phyloP scores from a whole-genome alignment of 2,113 vertebrate species.

The Microtus oregoni region DNA sequence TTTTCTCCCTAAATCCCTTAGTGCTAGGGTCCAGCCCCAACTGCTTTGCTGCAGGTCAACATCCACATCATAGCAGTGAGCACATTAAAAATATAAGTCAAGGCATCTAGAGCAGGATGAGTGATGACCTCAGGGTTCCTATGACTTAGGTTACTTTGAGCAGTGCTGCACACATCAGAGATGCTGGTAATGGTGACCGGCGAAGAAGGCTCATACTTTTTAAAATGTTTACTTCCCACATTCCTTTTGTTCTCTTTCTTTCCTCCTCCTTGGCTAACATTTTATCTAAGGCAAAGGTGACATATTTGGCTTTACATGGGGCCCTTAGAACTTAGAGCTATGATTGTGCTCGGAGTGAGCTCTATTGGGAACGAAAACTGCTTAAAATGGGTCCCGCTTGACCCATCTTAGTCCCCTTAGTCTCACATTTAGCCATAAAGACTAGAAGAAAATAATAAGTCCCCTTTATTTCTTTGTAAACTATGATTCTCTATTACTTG shows the following conservation, averaged over 20 bases:
- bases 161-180: neutral
- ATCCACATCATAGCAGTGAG: neutral
- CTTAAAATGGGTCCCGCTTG: neutral
- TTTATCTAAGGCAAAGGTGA: neutral
- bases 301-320: neutral
- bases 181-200: neutral
- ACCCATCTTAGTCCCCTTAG: neutral
- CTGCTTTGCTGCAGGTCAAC: neutral
- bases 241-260: neutral
- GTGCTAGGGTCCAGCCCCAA: neutral
- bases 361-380: constrained; percentile 4
- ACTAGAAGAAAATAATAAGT: neutral
- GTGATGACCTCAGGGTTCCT: neutral
- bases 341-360: neutral
- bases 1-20: neutral
- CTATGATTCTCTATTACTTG: constrained; percentile 2
- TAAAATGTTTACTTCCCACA: neutral
- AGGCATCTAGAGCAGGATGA: neutral
- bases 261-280: neutral
- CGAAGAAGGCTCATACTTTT: neutral
- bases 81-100: neutral
- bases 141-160: constrained; percentile 15
- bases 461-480: neutral
- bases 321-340: neutral
- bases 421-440: neutral